Percentiles rank a stretch among this genome's conserved stretches.
Evolutionary conservation across 2,113 vertebrate species (phyloP).

Genomic region (Canis aureus): DNA sequence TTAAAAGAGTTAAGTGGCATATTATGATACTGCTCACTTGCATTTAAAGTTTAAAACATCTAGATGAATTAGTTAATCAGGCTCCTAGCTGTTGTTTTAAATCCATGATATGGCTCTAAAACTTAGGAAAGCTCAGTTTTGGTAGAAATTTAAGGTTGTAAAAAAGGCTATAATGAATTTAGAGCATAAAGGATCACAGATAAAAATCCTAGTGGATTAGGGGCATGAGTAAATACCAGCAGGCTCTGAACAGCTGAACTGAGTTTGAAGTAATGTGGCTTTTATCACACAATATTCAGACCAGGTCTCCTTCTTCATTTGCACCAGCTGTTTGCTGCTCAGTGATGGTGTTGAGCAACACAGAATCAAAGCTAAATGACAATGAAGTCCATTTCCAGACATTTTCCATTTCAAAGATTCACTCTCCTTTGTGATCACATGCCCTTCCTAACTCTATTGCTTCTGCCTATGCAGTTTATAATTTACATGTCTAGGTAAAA

Average conservation of each 20-base stretch:
- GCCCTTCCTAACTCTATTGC: neutral
- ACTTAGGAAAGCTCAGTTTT: slow-evolving; percentile 46
- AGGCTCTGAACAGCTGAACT: neutral
- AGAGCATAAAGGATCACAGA: neutral
- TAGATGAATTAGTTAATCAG: slow-evolving; percentile 31
- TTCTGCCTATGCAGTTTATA: neutral
- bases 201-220: neutral
- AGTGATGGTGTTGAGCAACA: neutral
- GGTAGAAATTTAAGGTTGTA: neutral
- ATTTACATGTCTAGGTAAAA: neutral
- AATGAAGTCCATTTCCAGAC: neutral
- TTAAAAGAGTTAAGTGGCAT: neutral
- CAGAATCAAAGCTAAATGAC: neutral
- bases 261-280: neutral
- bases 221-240: neutral
- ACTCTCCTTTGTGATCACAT: neutral
- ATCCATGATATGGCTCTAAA: neutral
- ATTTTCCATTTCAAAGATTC: neutral
- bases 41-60: slow-evolving; percentile 29
- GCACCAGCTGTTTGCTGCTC: neutral
- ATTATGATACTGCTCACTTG: neutral
- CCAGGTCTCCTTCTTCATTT: neutral
- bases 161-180: neutral
- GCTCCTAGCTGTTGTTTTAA: neutral
- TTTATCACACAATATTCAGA: neutral